phyloP scores from a whole-genome alignment of 2,113 vertebrate genomes.

The Saguinus midas region DNA sequence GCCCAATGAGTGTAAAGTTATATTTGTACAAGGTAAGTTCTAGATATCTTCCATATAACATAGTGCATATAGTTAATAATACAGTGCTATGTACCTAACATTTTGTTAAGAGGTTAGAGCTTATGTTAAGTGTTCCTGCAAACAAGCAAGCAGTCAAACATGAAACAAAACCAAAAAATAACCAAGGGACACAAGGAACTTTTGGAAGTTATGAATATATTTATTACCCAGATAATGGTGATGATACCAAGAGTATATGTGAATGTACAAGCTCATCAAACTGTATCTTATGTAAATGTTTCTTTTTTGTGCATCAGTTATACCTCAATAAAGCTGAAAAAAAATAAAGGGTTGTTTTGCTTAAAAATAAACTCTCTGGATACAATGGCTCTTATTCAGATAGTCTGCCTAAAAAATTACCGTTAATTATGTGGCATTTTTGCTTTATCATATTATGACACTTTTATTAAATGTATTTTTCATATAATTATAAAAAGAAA shows the following conservation, averaged over 20 bases:
- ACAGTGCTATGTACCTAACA: background rate
- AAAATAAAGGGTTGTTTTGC: background rate
- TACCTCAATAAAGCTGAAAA: background rate
- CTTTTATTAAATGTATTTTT: background rate
- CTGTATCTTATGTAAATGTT: background rate
- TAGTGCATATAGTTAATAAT: background rate
- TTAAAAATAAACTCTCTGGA: background rate
- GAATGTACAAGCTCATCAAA: background rate
- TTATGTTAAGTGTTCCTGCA: background rate
- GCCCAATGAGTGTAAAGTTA: background rate
- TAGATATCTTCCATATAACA: background rate
- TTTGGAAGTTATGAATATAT: background rate
- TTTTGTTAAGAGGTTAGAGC: background rate
- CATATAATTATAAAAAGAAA: background rate
- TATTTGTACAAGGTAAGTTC: background rate
- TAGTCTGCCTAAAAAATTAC: background rate
- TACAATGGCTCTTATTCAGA: background rate
- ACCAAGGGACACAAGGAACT: background rate
- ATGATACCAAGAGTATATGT: background rate
- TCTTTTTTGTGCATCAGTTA: background rate
- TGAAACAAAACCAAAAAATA: background rate
- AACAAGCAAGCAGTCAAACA: background rate
- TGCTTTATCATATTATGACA: background rate
- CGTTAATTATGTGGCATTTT: constrained; percentile 7
- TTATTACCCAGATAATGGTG: background rate